These are phyloP conservation scores for Anniella stebbinsi DNA, from an alignment of 2,797 vertebrate species.

Conservation along the genomic window DNA sequence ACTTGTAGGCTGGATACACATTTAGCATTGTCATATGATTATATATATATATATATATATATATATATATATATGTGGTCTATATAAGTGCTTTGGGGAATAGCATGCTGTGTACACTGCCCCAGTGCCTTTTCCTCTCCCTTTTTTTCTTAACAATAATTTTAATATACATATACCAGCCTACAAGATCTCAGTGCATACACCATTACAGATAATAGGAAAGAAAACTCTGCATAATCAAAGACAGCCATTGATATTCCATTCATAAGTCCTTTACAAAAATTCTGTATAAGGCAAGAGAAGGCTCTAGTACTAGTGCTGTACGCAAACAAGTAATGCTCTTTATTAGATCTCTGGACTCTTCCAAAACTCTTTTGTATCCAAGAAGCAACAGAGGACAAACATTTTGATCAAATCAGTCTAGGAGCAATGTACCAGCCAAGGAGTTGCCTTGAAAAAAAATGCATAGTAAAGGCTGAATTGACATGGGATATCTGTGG, in stretches of 20 bases:
- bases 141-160: constrained; percentile 16
- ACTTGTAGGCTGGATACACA: constrained; percentile 8
- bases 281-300: neutral
- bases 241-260: neutral
- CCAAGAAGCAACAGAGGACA: neutral
- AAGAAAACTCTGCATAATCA: constrained; percentile 13
- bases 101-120: accelerated
- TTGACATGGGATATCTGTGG: neutral
- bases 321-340: neutral
- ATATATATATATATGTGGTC: neutral
- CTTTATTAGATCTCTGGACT: neutral
- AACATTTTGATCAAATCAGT: neutral
- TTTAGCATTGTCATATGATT: accelerated
- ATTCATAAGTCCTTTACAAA: neutral
- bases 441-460: neutral
- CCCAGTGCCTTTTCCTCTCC: neutral
- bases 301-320: neutral
- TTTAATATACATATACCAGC: neutral
- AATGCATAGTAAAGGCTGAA: neutral
- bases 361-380: neutral
- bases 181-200: constrained; percentile 44
- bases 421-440: neutral
- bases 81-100: neutral
- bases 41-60: neutral
- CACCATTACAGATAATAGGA: constrained; percentile 41